phyloP scores from a whole-genome alignment of 2,888 invertebrate species.

The Torymus auratus region DNA sequence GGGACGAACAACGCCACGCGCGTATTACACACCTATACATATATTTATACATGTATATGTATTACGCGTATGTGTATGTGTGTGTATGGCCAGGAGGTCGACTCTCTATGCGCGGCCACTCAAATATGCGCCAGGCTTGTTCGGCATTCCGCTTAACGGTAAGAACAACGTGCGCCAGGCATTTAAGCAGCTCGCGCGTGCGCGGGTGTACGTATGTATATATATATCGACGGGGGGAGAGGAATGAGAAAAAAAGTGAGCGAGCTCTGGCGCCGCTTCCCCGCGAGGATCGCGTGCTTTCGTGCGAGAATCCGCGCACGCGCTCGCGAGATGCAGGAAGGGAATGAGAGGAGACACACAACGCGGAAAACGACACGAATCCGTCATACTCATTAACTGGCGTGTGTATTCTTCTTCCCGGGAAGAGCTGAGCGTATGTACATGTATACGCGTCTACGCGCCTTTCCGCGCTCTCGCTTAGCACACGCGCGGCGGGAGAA shows the following conservation, averaged over 20 bases:
- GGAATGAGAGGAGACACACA: conserved; percentile 53
- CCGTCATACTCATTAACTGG: conserved; percentile 65
- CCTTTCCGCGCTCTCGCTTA: no score
- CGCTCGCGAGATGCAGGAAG: background rate
- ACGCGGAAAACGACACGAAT: conserved; percentile 67
- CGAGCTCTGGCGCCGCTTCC: background rate
- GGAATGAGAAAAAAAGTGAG: conserved; percentile 15
- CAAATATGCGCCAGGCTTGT: conserved; percentile 57
- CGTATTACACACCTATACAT: background rate
- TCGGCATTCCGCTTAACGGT: conserved; percentile 67
- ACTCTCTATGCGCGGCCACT: conserved; percentile 39
- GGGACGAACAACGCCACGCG: background rate
- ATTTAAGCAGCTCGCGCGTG: conserved; percentile 43
- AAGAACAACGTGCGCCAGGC: conserved; percentile 60
- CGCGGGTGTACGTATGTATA: conserved; percentile 14
- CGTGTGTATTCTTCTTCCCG: conserved; percentile 40
- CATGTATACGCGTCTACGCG: no score
- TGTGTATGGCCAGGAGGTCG: background rate
- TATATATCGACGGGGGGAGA: background rate
- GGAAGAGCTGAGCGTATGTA: no score
- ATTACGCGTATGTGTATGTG: background rate
- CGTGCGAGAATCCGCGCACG: conserved; percentile 63
- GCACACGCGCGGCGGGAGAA: conserved; percentile 51
- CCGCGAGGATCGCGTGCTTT: conserved; percentile 38
- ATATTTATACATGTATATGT: background rate